These are phyloP conservation scores for Sinonovacula constricta DNA, from an alignment of 1,140 invertebrate species.

Conservation along the genomic window DNA sequence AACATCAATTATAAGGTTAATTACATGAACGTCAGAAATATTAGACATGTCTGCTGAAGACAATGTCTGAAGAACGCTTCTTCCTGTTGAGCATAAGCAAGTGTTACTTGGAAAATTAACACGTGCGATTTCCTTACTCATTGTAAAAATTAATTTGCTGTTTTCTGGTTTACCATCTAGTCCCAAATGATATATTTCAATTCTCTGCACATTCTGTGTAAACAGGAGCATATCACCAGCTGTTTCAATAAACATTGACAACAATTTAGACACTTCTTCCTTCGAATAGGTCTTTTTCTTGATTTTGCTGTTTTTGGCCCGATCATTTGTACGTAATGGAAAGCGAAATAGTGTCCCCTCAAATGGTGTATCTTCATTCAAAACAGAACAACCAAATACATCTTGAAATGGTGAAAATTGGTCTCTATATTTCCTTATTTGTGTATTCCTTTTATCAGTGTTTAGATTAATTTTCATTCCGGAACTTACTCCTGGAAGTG, in stretches of 20 bases:
- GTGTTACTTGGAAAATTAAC: neutral
- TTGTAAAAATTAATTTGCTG: neutral
- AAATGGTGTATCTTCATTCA: conserved; percentile 4
- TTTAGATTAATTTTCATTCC: conserved; percentile 65
- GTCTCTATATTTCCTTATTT: conserved; percentile 50
- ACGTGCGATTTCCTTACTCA: neutral
- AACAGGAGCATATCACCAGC: conserved; percentile 72
- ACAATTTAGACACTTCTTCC: conserved; percentile 63
- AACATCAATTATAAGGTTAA: neutral
- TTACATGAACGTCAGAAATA: neutral
- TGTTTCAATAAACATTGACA: conserved; percentile 62
- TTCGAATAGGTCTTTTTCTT: conserved; percentile 61
- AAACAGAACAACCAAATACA: conserved; percentile 62
- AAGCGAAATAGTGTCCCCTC: conserved; percentile 67
- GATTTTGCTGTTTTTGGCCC: conserved; percentile 66
- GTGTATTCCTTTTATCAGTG: conserved; percentile 41
- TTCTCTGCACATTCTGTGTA: conserved; percentile 70
- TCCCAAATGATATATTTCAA: conserved; percentile 69
- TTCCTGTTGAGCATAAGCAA: neutral
- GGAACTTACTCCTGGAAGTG: conserved; percentile 12
- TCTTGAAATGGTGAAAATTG: conserved; percentile 69
- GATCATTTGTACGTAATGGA: conserved; percentile 59
- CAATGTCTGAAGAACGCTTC: neutral
- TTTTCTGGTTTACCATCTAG: conserved; percentile 16
- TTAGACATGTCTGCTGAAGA: neutral